Evolutionary conservation across 2,113 vertebrate species (phyloP), one percentile per base, ranked within the genome.

Genomic region (Lycocorax pyrrhopterus): DNA sequence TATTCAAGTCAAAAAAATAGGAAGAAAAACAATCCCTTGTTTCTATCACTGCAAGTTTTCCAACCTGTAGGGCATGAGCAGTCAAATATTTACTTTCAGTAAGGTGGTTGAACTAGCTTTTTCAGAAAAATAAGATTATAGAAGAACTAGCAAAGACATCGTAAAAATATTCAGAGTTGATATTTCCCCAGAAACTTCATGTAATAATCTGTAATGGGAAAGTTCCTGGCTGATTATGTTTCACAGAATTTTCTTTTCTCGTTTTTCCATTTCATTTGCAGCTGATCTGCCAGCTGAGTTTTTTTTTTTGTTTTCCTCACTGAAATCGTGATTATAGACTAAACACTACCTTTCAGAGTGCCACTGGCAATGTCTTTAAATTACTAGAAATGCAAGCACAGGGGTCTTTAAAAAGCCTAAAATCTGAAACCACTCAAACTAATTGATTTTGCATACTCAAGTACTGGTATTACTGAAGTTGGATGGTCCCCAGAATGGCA

Each of bases 381-480:
- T 89, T 91, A 78, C 27, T 81, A 87, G 69, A 29, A 33, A 32
- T 32, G 69, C 43, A 67, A 91, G 32, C 6, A 4, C 27, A 94
- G 41, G 59, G 7, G 73, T 92, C 46, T 82, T 87, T 89, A 55
- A 75, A 93, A 78, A 49, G 60, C 82, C 60, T 96, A 43, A 94
- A 93, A 88, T 90, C 37, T 85, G 43, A 74, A 63, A 89, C 30
- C 84, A 73, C 63, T 96, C 92, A 69, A 77, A 55, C 6, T 56
- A 84, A 82, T 75, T 81, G 60, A 89, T 91, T 92, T 94, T 93
- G 97, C 73, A 46, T 92, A 63, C n/a, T 84, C 26, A 75, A 67
- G 13, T 69, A 52, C 58, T 51, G 8, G 7, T 69, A 51, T 52
- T 95, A 44, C 25, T 79, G 71, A 87, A 80, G 53, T 33, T 67